These are phyloP conservation scores for Parus major DNA, from an alignment of 2,113 vertebrate genomes.

Conservation along the genomic window DNA sequence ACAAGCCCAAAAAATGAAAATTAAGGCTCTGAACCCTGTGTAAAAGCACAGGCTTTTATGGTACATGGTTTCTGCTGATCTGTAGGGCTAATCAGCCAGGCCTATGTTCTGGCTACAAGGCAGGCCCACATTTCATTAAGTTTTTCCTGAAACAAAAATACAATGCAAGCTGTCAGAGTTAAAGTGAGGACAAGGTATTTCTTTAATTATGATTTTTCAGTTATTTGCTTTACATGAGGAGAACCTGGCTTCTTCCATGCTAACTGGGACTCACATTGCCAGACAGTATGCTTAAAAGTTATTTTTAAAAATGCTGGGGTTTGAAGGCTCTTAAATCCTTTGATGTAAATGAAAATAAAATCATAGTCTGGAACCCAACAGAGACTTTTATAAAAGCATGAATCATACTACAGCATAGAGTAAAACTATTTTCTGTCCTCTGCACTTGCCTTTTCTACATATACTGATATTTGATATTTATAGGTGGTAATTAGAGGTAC, in stretches of 20 bases:
- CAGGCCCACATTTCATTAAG: background rate
- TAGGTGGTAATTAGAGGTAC: background rate
- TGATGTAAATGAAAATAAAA: slow-evolving; percentile 67
- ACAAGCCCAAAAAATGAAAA: slow-evolving; percentile 29
- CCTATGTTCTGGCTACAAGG: background rate
- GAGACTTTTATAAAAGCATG: slow-evolving; percentile 41
- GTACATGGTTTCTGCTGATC: background rate
- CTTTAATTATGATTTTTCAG: slow-evolving; percentile 22
- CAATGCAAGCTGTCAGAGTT: background rate
- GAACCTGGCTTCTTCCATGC: background rate
- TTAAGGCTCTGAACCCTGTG: background rate
- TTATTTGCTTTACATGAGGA: slow-evolving; percentile 34
- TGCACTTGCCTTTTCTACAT: background rate
- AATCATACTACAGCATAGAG: background rate
- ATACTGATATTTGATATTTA: slow-evolving; percentile 13
- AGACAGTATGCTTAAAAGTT: slow-evolving; percentile 55
- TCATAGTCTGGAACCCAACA: slow-evolving; percentile 21
- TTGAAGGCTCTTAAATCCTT: slow-evolving; percentile 61
- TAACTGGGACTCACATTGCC: slow-evolving; percentile 37
- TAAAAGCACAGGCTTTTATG: background rate
- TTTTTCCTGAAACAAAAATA: slow-evolving; percentile 13
- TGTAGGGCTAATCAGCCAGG: background rate
- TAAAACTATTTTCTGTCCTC: slow-evolving; percentile 17
- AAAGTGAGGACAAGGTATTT: slow-evolving; percentile 38
- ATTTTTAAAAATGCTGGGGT: slow-evolving; percentile 55